A percentile compares a stretch with the other conserved stretches of the same genome.
Evolutionary conservation across 2,113 vertebrate genomes (phyloP).

Genomic region (Acinonyx jubatus): DNA sequence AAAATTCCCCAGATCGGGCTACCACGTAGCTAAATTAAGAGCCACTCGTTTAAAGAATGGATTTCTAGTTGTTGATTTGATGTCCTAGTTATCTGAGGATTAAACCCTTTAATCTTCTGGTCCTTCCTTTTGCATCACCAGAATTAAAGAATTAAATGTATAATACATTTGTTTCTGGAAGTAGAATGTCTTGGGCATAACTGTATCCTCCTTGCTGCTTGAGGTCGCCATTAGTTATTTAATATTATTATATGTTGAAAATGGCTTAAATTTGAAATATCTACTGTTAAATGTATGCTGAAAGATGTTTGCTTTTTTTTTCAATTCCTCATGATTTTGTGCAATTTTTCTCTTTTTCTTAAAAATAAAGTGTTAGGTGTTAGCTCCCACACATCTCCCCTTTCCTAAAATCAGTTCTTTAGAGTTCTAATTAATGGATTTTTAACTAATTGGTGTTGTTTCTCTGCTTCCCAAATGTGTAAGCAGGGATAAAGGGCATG

Average conservation of each 20-base stretch:
- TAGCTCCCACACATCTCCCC: conserved; percentile 21
- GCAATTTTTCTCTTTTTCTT: conserved; percentile 13
- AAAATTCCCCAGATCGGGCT: background rate
- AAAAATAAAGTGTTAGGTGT: conserved; percentile 54
- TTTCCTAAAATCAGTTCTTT: conserved; percentile 27
- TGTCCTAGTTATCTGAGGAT: conserved; percentile 50
- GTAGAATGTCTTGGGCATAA: background rate
- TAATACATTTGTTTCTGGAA: background rate
- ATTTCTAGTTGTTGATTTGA: conserved; percentile 46
- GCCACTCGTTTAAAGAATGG: background rate
- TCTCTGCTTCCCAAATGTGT: conserved; percentile 49
- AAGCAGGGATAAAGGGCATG: conserved; percentile 50
- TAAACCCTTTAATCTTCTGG: background rate
- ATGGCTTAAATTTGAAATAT: conserved; percentile 14
- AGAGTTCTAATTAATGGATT: conserved; percentile 55
- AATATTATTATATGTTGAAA: background rate
- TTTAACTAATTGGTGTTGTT: conserved; percentile 55
- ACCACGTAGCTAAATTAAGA: conserved; percentile 13
- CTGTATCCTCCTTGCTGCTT: background rate
- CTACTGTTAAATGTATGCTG: background rate
- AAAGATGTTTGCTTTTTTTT: background rate
- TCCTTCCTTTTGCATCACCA: background rate
- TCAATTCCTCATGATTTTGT: background rate
- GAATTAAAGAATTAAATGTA: conserved; percentile 27
- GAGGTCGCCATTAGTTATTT: background rate